Evolutionary conservation across 2,888 invertebrate genomes (phyloP), one percentile per base, ranked within the genome.

Genomic region (Flexamia atlantica): DNA sequence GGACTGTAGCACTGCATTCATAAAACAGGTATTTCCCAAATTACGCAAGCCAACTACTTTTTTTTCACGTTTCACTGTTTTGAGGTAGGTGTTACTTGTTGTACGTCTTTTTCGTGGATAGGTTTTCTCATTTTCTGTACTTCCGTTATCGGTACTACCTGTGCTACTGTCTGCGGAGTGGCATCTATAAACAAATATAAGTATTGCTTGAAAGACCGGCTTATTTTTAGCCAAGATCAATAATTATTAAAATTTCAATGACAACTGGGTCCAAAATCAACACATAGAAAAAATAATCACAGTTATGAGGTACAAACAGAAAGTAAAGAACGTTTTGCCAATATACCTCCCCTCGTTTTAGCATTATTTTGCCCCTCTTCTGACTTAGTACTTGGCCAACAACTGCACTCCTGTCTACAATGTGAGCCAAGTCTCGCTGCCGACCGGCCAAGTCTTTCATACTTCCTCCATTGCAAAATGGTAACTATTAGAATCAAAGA

Each of bases 1-100:
- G 87, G 95, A 95, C 89, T 96, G 96, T 85, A 96, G 91, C 84
- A 96, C 96, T 25, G 95, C 95, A 90, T 96, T 96, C 96, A 96
- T 96, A 89, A 96, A 96, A 90, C 96, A 96, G 80, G 96, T 96
- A 89, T 96, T 96, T 87, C 96, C 96, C 89, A 96, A 91, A 91
- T 96, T 96, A 88, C 95, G 92, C 89, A 96, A 91, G 50, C 96
- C 96, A 87, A 95, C 94, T 84, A 94, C 93, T 89, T 92, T 93
- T 88, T 93, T 93, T 85, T 93, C 93, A 88, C 92, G 90, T 88
- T 91, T 92, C 87, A 89, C 82, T 50, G 81, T 84, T 83, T 85
- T 86, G 82, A 36, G 72, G 32, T 81, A 76, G 23, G 72, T 81
- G 46, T 57, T 76, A 25, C 46, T 81, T n/a, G 50, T 74, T 46